These are phyloP conservation scores for Amblyopsis hoosieri DNA, from an alignment of 2,797 vertebrate genomes.

Conservation along the genomic window DNA sequence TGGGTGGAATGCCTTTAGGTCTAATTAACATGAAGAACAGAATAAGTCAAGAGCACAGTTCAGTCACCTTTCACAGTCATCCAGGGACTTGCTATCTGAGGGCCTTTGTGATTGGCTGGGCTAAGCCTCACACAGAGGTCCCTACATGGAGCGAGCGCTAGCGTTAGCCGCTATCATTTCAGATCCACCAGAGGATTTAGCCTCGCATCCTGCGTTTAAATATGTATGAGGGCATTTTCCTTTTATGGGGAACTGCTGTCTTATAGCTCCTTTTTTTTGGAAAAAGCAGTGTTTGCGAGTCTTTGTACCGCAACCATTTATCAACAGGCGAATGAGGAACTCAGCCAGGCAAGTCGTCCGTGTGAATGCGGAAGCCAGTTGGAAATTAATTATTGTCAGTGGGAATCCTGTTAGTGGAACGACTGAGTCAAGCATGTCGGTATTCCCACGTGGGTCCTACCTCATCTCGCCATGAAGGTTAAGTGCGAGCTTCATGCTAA, in stretches of 20 bases:
- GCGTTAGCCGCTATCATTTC: conserved; percentile 45
- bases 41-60: conserved; percentile 5
- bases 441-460: conserved; percentile 16
- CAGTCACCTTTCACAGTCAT: neutral
- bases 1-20: neutral
- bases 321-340: conserved; percentile 26
- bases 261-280: neutral
- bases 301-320: conserved; percentile 34
- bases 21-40: neutral
- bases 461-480: conserved; percentile 22
- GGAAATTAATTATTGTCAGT: conserved; percentile 23
- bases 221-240: conserved; percentile 61
- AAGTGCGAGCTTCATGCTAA: conserved; percentile 7
- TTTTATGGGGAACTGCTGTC: conserved; percentile 26
- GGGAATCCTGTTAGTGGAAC: neutral
- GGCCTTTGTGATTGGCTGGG: conserved; percentile 18
- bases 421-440: conserved; percentile 6
- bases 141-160: conserved; percentile 12
- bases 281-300: conserved; percentile 18
- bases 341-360: conserved; percentile 12
- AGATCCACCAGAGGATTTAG: conserved; percentile 42
- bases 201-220: conserved; percentile 51
- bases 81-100: conserved; percentile 4
- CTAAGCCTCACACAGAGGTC: neutral
- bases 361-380: conserved; percentile 12